Evolutionary conservation across 2,888 invertebrate species (phyloP).

Genomic region (Tetropium fuscum): DNA sequence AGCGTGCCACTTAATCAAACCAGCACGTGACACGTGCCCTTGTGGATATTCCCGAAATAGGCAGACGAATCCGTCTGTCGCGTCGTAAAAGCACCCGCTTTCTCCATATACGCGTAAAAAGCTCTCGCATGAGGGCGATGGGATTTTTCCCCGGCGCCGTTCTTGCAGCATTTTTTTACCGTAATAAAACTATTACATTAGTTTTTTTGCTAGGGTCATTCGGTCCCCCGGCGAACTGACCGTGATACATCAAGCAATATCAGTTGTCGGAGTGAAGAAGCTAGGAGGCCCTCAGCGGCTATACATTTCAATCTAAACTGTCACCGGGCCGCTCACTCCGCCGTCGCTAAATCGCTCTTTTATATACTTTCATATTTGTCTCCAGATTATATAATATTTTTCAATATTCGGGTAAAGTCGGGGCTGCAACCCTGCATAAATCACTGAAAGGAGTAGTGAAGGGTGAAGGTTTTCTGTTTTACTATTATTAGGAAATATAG

Average conservation of each 20-base stretch:
- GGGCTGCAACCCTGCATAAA: too few species aligned
- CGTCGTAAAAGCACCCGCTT: conserved; percentile 51
- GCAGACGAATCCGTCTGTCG: conserved; percentile 53
- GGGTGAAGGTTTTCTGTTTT: too few species aligned
- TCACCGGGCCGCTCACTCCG: conserved; percentile 53
- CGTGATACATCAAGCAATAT: conserved; percentile 68
- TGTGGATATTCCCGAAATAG: conserved; percentile 53
- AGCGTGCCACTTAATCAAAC: conserved; percentile 53
- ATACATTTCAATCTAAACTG: conserved; percentile 66
- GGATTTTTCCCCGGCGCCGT: conserved; percentile 35
- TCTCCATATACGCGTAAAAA: conserved; percentile 55
- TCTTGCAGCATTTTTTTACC: conserved; percentile 55
- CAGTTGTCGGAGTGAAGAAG: conserved; percentile 64
- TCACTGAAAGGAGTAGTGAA: too few species aligned
- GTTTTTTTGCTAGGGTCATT: conserved; percentile 63
- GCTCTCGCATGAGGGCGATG: conserved; percentile 27
- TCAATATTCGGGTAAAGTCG: conserved; percentile 15
- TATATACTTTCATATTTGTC: conserved; percentile 43
- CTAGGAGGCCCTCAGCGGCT: conserved; percentile 61
- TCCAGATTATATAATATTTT: conserved; percentile 38
- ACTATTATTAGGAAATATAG: too few species aligned
- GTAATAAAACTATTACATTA: conserved; percentile 67
- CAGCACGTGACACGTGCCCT: conserved; percentile 45
- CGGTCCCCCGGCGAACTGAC: conserved; percentile 64
- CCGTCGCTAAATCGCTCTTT: conserved; percentile 30